Conservation (phyloP, 1,140 invertebrate genomes). For the Drosophila leontia region DNA sequence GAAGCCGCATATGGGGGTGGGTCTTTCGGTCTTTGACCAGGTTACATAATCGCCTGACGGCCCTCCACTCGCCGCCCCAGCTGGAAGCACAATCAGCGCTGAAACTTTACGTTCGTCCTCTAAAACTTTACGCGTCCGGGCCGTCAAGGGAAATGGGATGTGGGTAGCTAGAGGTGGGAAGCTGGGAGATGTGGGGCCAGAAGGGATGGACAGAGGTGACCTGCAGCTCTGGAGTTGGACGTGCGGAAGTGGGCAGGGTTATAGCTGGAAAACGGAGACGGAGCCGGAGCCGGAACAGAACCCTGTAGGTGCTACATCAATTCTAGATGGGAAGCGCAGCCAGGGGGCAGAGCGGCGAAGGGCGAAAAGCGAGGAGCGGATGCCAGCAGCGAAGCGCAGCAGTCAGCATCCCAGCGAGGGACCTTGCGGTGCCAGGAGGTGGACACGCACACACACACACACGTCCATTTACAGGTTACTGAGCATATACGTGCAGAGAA, state of each 20-base stretch:
- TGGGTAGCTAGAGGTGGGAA: constrained; percentile 11
- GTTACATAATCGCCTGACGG: constrained; percentile 52
- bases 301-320: constrained; percentile 79
- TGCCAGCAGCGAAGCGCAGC: constrained; percentile 29
- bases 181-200: constrained; percentile 8
- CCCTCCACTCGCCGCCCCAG: constrained; percentile 22
- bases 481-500: constrained; percentile 29
- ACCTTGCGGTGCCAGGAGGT: constrained; percentile 41
- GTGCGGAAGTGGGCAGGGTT: constrained; percentile 34
- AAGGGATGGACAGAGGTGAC: constrained; percentile 59
- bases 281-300: constrained; percentile 13
- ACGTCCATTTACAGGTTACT: constrained; percentile 13
- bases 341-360: constrained; percentile 18
- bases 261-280: constrained; percentile 2
- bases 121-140: constrained; percentile 73
- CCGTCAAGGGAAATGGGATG: constrained; percentile 17
- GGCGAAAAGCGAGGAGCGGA: constrained; percentile 23
- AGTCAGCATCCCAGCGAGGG: constrained; percentile 59
- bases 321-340: constrained; percentile 70
- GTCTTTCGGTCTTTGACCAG: constrained; percentile 38
- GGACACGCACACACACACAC: constrained; percentile 24
- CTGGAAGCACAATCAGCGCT: constrained; percentile 65
- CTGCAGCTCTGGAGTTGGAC: constrained; percentile 63
- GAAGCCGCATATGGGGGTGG: too few relatives aligned
- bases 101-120: constrained; percentile 73